Evolutionary conservation across 53 echinoderm and acorn worm genomes (phyloP).

Genomic region (Temnopleurus reevesii): DNA sequence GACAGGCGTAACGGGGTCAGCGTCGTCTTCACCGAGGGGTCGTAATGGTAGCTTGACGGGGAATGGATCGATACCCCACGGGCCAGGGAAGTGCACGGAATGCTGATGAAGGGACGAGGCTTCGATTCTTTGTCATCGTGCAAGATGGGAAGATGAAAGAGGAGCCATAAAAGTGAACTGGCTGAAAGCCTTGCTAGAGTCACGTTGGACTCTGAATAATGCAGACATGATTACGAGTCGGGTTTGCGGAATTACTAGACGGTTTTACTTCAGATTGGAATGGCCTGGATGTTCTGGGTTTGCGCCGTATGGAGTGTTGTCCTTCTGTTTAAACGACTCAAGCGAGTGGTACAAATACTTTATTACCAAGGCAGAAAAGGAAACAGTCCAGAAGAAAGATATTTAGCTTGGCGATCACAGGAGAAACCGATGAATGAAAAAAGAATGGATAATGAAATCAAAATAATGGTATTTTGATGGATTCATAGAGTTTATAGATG

Average conservation of each 20-base stretch:
- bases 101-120: slow-evolving; percentile 61
- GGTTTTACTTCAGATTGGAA: too few relatives aligned
- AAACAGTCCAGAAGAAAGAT: neutral
- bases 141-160: neutral
- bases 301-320: neutral
- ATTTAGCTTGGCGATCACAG: neutral
- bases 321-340: neutral
- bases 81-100: slow-evolving; percentile 81
- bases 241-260: too few relatives aligned
- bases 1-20: neutral
- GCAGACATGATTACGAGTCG: too few relatives aligned
- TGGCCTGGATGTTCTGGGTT: neutral
- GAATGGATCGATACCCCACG: slow-evolving; percentile 62
- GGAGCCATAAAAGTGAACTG: slow-evolving; percentile 21
- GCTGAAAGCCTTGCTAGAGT: neutral
- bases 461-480: too few relatives aligned
- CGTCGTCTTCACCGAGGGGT: neutral
- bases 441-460: too few relatives aligned
- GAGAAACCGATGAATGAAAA: neutral
- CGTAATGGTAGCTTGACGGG: slow-evolving; percentile 56
- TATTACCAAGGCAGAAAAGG: neutral
- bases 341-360: neutral
- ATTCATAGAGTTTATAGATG: neutral
- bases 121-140: neutral
- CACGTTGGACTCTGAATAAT: slow-evolving; percentile 2